Evolutionary conservation across 1,140 invertebrate genomes (phyloP), one percentile per base, ranked within the genome.

Genomic region (Ostrea edulis): DNA sequence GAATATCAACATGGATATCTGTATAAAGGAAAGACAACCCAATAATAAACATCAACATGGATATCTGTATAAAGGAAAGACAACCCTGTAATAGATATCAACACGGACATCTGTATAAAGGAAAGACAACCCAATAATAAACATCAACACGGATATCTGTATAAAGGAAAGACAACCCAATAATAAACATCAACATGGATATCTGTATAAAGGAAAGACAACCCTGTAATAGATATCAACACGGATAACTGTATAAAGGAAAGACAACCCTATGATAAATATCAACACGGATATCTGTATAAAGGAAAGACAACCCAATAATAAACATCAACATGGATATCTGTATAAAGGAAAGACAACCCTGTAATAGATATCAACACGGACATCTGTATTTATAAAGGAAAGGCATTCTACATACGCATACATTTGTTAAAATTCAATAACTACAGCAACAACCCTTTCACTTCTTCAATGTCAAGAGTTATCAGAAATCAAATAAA

Each of bases 231-330:
- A 35, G 86, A n/a, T 44, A 44, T 44, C 35, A 44, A 87, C 52
- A 11, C 83, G 0, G 83, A 35, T 81, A 8, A 2, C 35, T 44
- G 35, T 44, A 44, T 44, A n/a, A n/a, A n/a, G n/a, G n/a, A n/a
- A n/a, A n/a, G n/a, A n/a, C 96, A 58, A 97, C 96, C 87, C 96
- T 97, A 92, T 65, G 91, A 90, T 25, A 35, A 87, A n/a, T 44
- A 44, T 44, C 35, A 44, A 87, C 52, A 11, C 83, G 0, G 83
- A 35, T 81, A 8, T 44, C 35, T 44, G 35, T 44, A 44, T 44
- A n/a, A n/a, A n/a, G n/a, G n/a, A n/a, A n/a, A n/a, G n/a, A n/a
- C 96, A 58, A 97, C 96, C 87, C 96, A 97, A 92, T 65, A 92
- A 90, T 25, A 35, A 87, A n/a, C 5, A 44, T 44, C 35, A 44